Conservation (phyloP, 1,140 invertebrate genomes). For the Trissolcus basalis region DNA sequence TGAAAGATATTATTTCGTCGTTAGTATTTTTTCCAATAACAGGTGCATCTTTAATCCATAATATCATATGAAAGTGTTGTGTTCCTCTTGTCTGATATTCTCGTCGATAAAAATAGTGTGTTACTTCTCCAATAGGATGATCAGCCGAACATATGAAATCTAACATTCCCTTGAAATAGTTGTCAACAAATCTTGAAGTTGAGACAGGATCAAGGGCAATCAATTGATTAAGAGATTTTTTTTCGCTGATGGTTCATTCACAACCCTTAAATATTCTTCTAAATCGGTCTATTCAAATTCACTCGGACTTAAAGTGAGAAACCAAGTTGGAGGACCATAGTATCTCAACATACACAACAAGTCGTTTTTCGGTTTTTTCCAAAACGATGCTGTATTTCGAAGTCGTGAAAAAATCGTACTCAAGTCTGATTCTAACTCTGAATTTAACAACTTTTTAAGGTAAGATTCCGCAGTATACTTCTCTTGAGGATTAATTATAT, state of each 20-base stretch:
- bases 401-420: slow-evolving; percentile 59
- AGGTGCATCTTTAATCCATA: slow-evolving; percentile 52
- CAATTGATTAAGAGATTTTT: slow-evolving; percentile 40
- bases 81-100: slow-evolving; percentile 50
- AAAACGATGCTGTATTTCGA: slow-evolving; percentile 61
- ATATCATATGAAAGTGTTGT: slow-evolving; percentile 34
- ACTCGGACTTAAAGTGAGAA: slow-evolving; percentile 67
- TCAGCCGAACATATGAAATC: slow-evolving; percentile 50
- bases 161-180: slow-evolving; percentile 55
- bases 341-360: slow-evolving; percentile 63
- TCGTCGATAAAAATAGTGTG: slow-evolving; percentile 51
- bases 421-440: slow-evolving; percentile 53
- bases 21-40: slow-evolving; percentile 13
- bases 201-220: slow-evolving; percentile 57
- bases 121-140: slow-evolving; percentile 51
- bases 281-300: slow-evolving; percentile 64
- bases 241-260: slow-evolving; percentile 35
- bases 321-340: slow-evolving; percentile 69
- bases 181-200: slow-evolving; percentile 53
- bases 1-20: slow-evolving; percentile 15
- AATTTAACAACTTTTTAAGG: slow-evolving; percentile 11
- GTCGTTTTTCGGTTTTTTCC: slow-evolving; percentile 58
- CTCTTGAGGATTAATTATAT: slow-evolving; percentile 53
- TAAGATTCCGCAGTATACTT: slow-evolving; percentile 47
- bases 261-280: slow-evolving; percentile 33